Evolutionary conservation across 2,113 vertebrate genomes (phyloP).

Genomic region (Potamarius usumacintae): DNA sequence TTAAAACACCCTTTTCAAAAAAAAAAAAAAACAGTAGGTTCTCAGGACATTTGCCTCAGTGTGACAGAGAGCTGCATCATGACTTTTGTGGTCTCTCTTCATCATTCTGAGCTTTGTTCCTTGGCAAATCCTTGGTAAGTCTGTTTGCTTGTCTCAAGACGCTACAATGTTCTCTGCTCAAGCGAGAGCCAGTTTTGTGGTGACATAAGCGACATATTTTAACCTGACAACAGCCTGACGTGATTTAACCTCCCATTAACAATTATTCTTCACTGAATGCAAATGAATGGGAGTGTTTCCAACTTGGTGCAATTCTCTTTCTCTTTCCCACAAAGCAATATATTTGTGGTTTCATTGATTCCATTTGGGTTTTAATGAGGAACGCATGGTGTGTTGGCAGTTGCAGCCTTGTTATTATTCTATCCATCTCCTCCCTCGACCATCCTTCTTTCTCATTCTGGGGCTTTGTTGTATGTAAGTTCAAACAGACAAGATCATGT

Average conservation of each 20-base stretch:
- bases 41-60: neutral
- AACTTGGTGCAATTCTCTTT: constrained; percentile 27
- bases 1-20: too few relatives aligned
- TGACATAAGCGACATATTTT: neutral
- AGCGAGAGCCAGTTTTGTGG: neutral
- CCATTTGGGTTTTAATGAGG: constrained; percentile 64
- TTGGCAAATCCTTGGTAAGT: neutral
- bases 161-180: neutral
- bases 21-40: too few relatives aligned
- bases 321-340: constrained; percentile 43
- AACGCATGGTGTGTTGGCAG: constrained; percentile 62
- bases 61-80: neutral
- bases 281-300: constrained; percentile 56
- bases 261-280: constrained; percentile 20
- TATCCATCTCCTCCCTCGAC: constrained; percentile 27
- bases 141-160: neutral
- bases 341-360: constrained; percentile 62
- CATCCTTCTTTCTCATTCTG: neutral
- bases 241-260: constrained; percentile 8
- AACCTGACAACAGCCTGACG: constrained; percentile 3
- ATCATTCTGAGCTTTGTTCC: neutral
- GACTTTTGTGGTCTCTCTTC: neutral
- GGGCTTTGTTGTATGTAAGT: neutral
- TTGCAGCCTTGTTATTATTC: constrained; percentile 34
- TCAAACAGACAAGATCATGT: constrained; percentile 14